These are phyloP conservation scores for Pseudopleuronectes americanus DNA, from an alignment of 2,797 vertebrate species.

Conservation along the genomic window DNA sequence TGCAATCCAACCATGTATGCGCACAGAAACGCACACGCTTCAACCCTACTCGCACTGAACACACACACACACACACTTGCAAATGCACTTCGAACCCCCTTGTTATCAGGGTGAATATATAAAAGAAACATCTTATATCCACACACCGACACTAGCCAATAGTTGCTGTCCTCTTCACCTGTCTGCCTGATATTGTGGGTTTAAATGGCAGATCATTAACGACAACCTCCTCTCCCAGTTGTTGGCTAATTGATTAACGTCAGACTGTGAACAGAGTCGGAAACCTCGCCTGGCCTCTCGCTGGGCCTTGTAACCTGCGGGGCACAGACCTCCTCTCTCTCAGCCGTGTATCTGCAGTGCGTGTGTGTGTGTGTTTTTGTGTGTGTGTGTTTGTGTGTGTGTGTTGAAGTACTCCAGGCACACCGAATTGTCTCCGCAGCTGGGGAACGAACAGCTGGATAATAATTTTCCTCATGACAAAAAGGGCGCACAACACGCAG, in stretches of 20 bases:
- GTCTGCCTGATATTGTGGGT: conserved; percentile 41
- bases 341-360: conserved; percentile 7
- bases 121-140: neutral
- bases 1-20: conserved; percentile 32
- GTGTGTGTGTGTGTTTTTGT: conserved; percentile 21
- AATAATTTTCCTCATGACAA: conserved; percentile 67
- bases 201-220: conserved; percentile 52
- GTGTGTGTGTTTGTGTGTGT: conserved; percentile 15
- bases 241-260: conserved; percentile 77
- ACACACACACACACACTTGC: neutral
- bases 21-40: neutral
- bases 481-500: conserved; percentile 39
- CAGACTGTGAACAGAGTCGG: conserved; percentile 57
- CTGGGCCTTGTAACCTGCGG: conserved; percentile 54
- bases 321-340: conserved; percentile 36
- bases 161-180: conserved; percentile 36
- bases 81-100: too few relatives aligned
- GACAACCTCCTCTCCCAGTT: conserved; percentile 62
- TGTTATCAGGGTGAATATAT: too few relatives aligned
- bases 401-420: conserved; percentile 38
- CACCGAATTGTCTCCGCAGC: conserved; percentile 50
- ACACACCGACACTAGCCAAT: conserved; percentile 34
- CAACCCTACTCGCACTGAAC: neutral
- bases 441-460: conserved; percentile 73
- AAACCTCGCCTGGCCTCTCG: conserved; percentile 58